These are phyloP conservation scores for Bradysia coprophila DNA, from an alignment of 1,140 invertebrate species.

Conservation along the genomic window DNA sequence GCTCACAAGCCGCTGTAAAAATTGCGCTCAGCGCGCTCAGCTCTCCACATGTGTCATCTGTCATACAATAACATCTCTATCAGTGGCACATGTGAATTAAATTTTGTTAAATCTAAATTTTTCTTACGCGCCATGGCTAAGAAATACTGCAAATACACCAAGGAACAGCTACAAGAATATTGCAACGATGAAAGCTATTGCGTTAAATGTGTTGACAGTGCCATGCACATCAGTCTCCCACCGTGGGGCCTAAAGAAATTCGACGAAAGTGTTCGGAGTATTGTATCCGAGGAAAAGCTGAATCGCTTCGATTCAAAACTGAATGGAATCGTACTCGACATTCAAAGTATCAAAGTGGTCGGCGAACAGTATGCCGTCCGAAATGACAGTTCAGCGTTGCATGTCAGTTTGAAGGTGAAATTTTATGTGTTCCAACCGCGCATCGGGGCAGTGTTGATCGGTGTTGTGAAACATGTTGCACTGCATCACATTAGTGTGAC, in stretches of 20 bases:
- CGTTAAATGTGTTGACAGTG: slow-evolving; percentile 24
- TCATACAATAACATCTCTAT: too few species aligned
- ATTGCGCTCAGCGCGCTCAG: too few species aligned
- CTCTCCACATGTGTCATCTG: too few species aligned
- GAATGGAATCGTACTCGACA: slow-evolving; percentile 33
- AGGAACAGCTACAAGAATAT: slow-evolving; percentile 15
- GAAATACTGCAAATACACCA: slow-evolving; percentile 17
- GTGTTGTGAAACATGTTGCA: slow-evolving; percentile 17
- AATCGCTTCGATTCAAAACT: slow-evolving; percentile 25
- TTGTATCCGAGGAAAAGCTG: slow-evolving; percentile 22
- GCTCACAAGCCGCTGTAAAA: too few species aligned
- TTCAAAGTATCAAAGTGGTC: slow-evolving; percentile 33
- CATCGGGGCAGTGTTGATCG: slow-evolving; percentile 24
- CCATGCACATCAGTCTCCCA: slow-evolving; percentile 29
- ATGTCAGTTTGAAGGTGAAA: slow-evolving; percentile 31
- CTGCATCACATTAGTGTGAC: slow-evolving; percentile 15
- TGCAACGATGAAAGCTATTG: slow-evolving; percentile 26
- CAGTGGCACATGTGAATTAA: too few species aligned
- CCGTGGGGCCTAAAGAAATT: slow-evolving; percentile 30
- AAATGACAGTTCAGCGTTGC: slow-evolving; percentile 28
- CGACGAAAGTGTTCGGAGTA: slow-evolving; percentile 22
- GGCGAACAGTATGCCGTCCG: slow-evolving; percentile 22
- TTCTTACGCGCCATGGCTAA: too few species aligned
- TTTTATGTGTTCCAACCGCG: slow-evolving; percentile 37
- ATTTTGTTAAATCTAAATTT: too few species aligned